Percentiles rank a stretch among this genome's conserved stretches.
These are phyloP conservation scores for Planococcus citri DNA, from an alignment of 1,140 invertebrate species.

Conservation along the genomic window DNA sequence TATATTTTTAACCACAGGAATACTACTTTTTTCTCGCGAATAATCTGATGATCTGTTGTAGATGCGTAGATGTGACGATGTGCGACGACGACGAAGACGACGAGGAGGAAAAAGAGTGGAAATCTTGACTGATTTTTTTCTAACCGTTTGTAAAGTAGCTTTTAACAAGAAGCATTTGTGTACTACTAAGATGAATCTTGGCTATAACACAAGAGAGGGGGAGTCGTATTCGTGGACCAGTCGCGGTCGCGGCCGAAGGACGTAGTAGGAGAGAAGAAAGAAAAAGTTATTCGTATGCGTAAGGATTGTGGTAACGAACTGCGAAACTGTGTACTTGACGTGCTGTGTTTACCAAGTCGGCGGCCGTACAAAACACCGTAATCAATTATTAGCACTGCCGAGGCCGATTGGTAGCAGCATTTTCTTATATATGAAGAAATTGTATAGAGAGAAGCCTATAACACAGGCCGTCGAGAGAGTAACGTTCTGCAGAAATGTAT, in stretches of 20 bases:
- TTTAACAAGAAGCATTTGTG: not conserved
- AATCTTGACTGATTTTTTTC: not conserved
- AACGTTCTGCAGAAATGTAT: no score
- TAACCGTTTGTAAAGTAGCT: not conserved
- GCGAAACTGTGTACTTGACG: conserved; percentile 14
- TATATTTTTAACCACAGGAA: no score
- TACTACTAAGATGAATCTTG: not conserved
- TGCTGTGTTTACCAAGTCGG: conserved; percentile 16
- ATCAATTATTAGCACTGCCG: conserved; percentile 9
- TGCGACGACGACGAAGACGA: no score
- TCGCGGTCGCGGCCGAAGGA: no score
- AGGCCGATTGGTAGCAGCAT: not conserved
- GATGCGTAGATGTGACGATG: no score
- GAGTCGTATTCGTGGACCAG: not conserved
- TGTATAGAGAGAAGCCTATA: no score
- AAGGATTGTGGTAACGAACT: conserved; percentile 16
- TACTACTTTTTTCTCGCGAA: no score
- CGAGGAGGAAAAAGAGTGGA: not conserved
- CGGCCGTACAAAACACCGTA: not conserved
- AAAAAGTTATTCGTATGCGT: conserved; percentile 18
- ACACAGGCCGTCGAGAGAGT: no score
- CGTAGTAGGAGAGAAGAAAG: no score
- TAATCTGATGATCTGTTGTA: no score
- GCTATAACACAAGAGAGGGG: not conserved
- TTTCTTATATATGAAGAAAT: not conserved